Evolutionary conservation across 2,888 invertebrate species (phyloP).

Genomic region (Molanna angustata): DNA sequence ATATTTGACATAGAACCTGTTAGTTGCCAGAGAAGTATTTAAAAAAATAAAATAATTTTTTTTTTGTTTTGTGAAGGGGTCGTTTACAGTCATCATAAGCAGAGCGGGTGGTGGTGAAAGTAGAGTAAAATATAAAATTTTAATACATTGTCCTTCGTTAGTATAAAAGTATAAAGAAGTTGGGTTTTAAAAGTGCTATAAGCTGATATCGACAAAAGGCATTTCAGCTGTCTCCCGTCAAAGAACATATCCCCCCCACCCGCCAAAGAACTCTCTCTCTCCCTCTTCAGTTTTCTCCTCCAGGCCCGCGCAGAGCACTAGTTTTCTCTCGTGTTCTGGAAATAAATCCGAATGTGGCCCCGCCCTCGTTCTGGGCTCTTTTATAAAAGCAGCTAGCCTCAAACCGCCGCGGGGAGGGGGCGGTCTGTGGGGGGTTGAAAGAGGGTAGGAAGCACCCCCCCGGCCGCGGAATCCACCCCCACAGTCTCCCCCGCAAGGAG

Average conservation of each 20-base stretch:
- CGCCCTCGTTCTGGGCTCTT: slow-evolving; percentile 8
- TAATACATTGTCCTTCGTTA: too few species aligned
- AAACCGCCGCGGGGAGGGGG: slow-evolving; percentile 3
- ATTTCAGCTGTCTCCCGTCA: too few species aligned
- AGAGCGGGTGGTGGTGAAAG: too few species aligned
- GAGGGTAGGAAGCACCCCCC: neutral
- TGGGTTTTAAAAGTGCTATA: too few species aligned
- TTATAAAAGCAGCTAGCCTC: slow-evolving; percentile 12
- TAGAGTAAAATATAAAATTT: too few species aligned
- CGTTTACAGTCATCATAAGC: too few species aligned
- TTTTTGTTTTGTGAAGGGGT: too few species aligned
- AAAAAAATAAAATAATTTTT: too few species aligned
- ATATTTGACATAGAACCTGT: too few species aligned
- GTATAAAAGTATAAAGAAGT: too few species aligned
- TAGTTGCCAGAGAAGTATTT: too few species aligned
- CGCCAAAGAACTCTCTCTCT: slow-evolving; percentile 8
- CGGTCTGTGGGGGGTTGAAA: neutral
- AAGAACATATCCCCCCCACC: neutral
- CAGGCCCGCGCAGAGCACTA: slow-evolving; percentile 3
- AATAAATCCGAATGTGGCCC: slow-evolving; percentile 22
- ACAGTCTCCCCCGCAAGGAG: neutral
- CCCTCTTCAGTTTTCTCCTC: slow-evolving; percentile 5
- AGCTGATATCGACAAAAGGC: too few species aligned
- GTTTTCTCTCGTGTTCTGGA: slow-evolving; percentile 25
- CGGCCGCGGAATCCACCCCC: neutral